Evolutionary conservation across 30 jellyfish, hydroid and myxozoan species (phyloP).

Genomic region (Sanderia malayensis): DNA sequence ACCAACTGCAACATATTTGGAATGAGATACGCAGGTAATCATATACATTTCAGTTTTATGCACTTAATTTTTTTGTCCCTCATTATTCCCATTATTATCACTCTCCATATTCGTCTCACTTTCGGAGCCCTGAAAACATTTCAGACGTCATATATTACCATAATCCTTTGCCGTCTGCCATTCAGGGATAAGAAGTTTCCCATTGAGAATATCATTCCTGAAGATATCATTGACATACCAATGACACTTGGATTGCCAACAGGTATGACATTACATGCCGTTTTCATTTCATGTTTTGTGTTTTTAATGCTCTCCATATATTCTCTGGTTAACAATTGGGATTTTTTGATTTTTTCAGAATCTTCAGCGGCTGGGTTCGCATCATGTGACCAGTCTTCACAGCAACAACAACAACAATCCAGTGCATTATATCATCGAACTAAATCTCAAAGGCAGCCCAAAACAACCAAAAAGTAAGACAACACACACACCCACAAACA

Average conservation of each 20-base stretch:
- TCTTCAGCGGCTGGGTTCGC: conserved; percentile 18
- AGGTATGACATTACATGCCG: background rate
- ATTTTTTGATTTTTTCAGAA: conserved; percentile 10
- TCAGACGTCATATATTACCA: background rate
- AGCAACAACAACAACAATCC: conserved; percentile 54
- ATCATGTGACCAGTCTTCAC: conserved; percentile 17
- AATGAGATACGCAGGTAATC: conserved; percentile 78
- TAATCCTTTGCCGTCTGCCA: background rate
- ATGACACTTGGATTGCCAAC: conserved; percentile 26
- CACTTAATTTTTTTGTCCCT: no score
- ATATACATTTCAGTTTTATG: no score
- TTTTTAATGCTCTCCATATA: background rate
- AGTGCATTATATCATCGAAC: conserved; percentile 61
- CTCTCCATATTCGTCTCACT: no score
- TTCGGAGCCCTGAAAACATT: no score
- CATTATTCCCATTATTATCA: no score
- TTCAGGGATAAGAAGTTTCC: conserved; percentile 29
- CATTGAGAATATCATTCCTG: conserved; percentile 49
- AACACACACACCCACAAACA: no score
- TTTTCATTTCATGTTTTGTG: background rate
- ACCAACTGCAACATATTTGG: conserved; percentile 75
- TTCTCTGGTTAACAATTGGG: no score
- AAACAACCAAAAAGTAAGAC: conserved; percentile 86
- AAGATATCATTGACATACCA: conserved; percentile 43
- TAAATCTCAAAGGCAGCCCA: conserved; percentile 83